These are phyloP conservation scores for Antheraea assamensis DNA, from an alignment of 2,888 invertebrate species.

Conservation along the genomic window DNA sequence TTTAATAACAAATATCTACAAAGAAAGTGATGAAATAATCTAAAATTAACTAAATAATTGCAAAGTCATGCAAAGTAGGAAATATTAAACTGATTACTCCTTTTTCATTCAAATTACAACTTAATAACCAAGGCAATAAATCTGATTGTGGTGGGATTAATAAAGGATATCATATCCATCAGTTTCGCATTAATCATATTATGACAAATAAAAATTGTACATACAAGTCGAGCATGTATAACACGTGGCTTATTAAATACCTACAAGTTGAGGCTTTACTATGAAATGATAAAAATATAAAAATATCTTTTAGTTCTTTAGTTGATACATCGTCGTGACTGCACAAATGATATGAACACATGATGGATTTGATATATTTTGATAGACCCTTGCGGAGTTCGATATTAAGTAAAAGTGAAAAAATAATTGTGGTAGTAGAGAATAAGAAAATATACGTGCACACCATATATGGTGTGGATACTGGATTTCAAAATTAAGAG, in stretches of 20 bases:
- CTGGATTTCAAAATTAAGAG: too few relatives aligned
- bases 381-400: neutral
- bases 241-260: neutral
- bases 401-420: neutral
- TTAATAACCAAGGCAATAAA: conserved; percentile 11
- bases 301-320: too few relatives aligned
- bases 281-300: neutral
- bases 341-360: neutral
- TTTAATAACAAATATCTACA: neutral
- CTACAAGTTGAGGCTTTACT: neutral
- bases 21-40: neutral
- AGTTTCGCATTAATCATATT: neutral
- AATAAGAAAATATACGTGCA: too few relatives aligned
- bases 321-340: neutral
- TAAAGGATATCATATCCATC: conserved; percentile 9
- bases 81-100: neutral
- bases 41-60: neutral
- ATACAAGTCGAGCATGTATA: neutral
- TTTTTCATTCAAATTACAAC: neutral
- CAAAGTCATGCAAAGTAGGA: neutral
- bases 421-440: too few relatives aligned
- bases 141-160: conserved; percentile 17
- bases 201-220: neutral
- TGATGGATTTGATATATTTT: neutral
- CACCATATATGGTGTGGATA: too few relatives aligned